Conservation (phyloP, 2,888 invertebrate genomes). For the Eustalomyia histrio region DNA sequence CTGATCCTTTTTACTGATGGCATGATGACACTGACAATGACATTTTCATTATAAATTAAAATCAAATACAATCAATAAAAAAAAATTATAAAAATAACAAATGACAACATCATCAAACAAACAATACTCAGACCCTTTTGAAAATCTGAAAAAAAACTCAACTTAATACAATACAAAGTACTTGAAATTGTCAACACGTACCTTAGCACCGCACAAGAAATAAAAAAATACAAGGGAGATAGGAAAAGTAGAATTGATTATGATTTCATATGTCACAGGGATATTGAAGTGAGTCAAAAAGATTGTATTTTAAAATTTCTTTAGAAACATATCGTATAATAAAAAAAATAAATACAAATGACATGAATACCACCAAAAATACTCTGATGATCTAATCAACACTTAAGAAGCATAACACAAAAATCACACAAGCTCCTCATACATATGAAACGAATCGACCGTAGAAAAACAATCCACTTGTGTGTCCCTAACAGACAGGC, state of each 20-base stretch:
- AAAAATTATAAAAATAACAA: constrained; percentile 8
- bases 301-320: constrained; percentile 8
- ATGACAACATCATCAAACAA: constrained; percentile 25
- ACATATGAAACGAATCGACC: not conserved
- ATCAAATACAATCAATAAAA: constrained; percentile 48
- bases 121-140: not conserved
- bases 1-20: not conserved
- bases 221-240: constrained; percentile 25
- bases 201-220: constrained; percentile 2
- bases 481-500: constrained; percentile 45
- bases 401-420: constrained; percentile 51
- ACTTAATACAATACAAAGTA: constrained; percentile 31
- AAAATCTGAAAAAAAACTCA: constrained; percentile 37
- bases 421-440: constrained; percentile 13
- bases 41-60: constrained; percentile 59
- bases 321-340: not conserved
- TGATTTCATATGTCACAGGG: constrained; percentile 47
- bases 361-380: constrained; percentile 21
- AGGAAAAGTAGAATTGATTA: constrained; percentile 38
- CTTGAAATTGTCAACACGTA: constrained; percentile 66
- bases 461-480: constrained; percentile 27
- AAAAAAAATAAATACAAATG: constrained; percentile 1
- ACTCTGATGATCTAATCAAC: constrained; percentile 59
- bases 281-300: constrained; percentile 41
- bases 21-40: constrained; percentile 48